These are phyloP conservation scores for Prostheceraeus crozeri DNA, from an alignment of 2,888 invertebrate species.

Conservation along the genomic window DNA sequence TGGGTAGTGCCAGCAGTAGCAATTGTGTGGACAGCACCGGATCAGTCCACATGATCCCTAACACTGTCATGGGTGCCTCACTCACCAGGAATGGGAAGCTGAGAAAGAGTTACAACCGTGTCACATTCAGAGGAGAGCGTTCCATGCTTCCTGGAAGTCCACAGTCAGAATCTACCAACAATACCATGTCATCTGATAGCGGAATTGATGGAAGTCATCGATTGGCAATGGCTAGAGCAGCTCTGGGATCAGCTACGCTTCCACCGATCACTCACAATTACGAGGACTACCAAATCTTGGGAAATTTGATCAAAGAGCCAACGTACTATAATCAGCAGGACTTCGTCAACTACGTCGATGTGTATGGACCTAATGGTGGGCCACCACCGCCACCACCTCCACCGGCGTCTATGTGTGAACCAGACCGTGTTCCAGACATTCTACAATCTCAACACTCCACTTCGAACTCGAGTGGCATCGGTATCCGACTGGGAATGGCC, in stretches of 20 bases:
- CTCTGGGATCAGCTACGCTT: neutral
- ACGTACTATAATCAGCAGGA: too few relatives aligned
- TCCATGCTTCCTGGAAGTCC: constrained; percentile 25
- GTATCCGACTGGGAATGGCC: too few relatives aligned
- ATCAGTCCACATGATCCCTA: too few relatives aligned
- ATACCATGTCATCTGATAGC: neutral
- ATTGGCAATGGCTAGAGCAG: neutral
- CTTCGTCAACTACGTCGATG: too few relatives aligned
- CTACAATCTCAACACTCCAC: too few relatives aligned
- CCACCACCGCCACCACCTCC: constrained; percentile 18
- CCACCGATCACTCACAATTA: constrained; percentile 19
- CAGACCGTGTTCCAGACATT: too few relatives aligned
- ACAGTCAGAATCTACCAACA: neutral
- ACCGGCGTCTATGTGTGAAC: neutral
- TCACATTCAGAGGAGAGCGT: constrained; percentile 26
- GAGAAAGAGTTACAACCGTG: constrained; percentile 16
- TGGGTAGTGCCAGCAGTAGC: neutral
- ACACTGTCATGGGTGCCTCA: too few relatives aligned
- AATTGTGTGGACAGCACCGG: constrained; percentile 1
- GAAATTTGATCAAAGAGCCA: constrained; percentile 25
- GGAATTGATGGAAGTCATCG: constrained; percentile 12
- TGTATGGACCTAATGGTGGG: too few relatives aligned
- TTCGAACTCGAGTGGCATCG: too few relatives aligned
- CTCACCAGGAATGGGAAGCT: neutral
- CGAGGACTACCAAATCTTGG: constrained; percentile 32